Evolutionary conservation across 2,888 invertebrate species (phyloP).

Genomic region (Xylocampa areola): DNA sequence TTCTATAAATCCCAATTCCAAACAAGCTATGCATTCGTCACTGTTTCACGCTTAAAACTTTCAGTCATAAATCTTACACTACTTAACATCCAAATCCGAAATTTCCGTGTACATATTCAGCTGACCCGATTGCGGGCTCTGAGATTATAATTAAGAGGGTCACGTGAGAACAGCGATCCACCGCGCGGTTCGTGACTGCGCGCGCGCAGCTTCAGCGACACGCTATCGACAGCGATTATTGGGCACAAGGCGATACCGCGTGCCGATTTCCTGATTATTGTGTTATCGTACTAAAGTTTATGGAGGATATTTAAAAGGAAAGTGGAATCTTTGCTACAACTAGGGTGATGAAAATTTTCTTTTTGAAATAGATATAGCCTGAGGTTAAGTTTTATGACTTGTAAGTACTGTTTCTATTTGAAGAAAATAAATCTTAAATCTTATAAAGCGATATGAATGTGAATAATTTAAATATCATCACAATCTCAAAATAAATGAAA

Average conservation of each 20-base stretch:
- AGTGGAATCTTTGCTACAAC: slow-evolving; percentile 12
- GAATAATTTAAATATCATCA: slow-evolving; percentile 5
- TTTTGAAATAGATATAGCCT: too few relatives aligned
- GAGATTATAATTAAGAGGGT: slow-evolving; percentile 83
- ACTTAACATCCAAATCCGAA: background rate
- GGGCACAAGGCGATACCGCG: slow-evolving; percentile 82
- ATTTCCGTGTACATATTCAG: slow-evolving; percentile 30
- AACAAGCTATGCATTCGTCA: background rate
- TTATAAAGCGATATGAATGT: too few relatives aligned
- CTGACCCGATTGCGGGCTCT: slow-evolving; percentile 65
- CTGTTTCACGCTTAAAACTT: background rate
- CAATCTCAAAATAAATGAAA: slow-evolving; percentile 14
- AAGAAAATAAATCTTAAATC: too few relatives aligned
- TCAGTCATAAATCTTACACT: background rate
- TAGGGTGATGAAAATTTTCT: background rate
- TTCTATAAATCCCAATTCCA: background rate
- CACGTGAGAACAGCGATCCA: slow-evolving; percentile 77
- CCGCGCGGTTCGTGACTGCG: slow-evolving; percentile 80
- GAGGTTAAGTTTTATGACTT: too few relatives aligned
- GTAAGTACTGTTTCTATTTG: too few relatives aligned
- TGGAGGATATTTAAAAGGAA: slow-evolving; percentile 15
- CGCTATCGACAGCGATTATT: slow-evolving; percentile 79
- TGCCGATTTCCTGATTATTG: slow-evolving; percentile 77
- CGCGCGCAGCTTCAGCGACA: slow-evolving; percentile 74
- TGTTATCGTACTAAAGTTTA: slow-evolving; percentile 40